phyloP scores from a whole-genome alignment of 2,888 invertebrate species.

The Hymenopus coronatus region DNA sequence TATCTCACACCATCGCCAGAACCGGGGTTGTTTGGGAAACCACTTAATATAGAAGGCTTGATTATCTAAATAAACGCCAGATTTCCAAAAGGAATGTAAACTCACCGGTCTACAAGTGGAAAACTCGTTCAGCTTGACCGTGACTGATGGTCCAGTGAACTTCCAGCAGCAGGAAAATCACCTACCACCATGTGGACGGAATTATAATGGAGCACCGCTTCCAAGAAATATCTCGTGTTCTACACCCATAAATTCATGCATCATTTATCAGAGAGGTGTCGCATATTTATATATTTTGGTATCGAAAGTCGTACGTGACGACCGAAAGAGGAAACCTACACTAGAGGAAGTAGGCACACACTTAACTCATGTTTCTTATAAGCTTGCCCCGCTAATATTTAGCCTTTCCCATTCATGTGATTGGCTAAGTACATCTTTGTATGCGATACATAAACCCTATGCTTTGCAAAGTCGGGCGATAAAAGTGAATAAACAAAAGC shows the following conservation, averaged over 20 bases:
- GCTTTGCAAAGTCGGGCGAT: too few species aligned
- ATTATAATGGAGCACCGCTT: not conserved
- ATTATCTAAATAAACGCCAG: not conserved
- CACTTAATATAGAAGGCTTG: not conserved
- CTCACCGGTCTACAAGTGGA: not conserved
- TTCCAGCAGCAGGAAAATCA: not conserved
- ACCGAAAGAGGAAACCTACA: too few species aligned
- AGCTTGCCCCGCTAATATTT: too few species aligned
- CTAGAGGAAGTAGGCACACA: too few species aligned
- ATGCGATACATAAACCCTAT: too few species aligned
- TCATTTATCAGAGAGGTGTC: not conserved
- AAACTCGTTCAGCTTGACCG: not conserved
- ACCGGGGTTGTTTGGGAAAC: not conserved
- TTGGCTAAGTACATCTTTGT: too few species aligned
- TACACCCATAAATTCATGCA: not conserved
- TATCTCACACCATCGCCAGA: not conserved
- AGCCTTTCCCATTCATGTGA: too few species aligned
- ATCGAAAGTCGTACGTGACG: too few species aligned
- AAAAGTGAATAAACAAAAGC: too few species aligned
- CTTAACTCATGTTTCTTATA: too few species aligned
- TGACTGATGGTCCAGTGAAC: not conserved
- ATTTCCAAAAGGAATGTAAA: not conserved
- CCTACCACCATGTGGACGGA: not conserved
- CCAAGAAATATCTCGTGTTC: not conserved
- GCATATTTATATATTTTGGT: not conserved